Evolutionary conservation across 2,113 vertebrate genomes (phyloP), one percentile per base, ranked within the genome.

Genomic region (Perccottus glenii): DNA sequence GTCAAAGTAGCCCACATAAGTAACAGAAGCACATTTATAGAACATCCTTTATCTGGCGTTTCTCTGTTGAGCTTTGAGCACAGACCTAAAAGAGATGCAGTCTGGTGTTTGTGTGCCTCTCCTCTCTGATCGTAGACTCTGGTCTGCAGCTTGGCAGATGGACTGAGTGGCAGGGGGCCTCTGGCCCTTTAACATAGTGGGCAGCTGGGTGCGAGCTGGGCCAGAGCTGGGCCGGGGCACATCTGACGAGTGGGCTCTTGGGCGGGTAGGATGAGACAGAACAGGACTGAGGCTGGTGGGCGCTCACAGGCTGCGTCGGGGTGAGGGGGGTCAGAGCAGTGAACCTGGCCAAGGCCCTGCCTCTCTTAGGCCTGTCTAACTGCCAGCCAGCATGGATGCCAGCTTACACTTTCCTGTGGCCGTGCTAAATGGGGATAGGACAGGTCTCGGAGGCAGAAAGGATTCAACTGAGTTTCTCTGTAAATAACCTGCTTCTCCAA

Each of bases 71-170:
- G 74, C 80, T 77, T 75, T 77, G 80, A 85, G 78, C 73, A 61
- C 47, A 61, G 79, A 75, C 82, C 73, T 74, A 72, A 81, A 48
- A 86, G 78, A 11, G 65, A 72, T 80, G 52, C 46, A 78, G 69
- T 70, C 51, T 83, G 75, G 80, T 75, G 82, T 82, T 71, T 83
- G 72, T 73, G 76, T 70, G 55, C 82, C 77, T 83, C 71, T 76
- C 66, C 46, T 85, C 80, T 86, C 86, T 84, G 87, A 85, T 90
- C 80, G 80, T 57, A 80, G 60, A 64, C 78, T 81, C 70, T 64
- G 81, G 78, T 87, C 80, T 85, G 83, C 70, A 67, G 81, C 70
- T 82, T 87, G 90, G 84, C 91, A 93, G 91, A 92, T 92, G 91
- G 89, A 80, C 68, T 14, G 69, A 80, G 81, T 89, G 85, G 89